Percentiles rank a stretch among this genome's conserved stretches.
Evolutionary conservation across 2,797 vertebrate species (phyloP).

Genomic region (Poliocrania exsul): DNA sequence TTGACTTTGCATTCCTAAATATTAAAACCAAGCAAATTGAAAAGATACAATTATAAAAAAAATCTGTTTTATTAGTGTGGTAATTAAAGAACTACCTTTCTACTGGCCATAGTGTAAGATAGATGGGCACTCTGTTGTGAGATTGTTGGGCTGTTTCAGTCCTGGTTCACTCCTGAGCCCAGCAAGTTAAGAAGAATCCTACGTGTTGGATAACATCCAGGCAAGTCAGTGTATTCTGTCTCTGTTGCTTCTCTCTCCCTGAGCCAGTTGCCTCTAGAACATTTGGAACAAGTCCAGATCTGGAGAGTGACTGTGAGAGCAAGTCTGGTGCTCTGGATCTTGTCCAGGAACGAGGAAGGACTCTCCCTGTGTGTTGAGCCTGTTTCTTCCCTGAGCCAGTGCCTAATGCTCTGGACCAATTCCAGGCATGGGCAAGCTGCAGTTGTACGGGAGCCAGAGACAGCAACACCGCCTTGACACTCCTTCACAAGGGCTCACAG

Average conservation of each 20-base stretch:
- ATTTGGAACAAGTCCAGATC: constrained; percentile 54
- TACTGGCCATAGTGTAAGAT: background rate
- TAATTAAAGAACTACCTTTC: background rate
- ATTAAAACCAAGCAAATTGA: background rate
- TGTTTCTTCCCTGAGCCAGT: constrained; percentile 24
- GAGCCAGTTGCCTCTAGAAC: constrained; percentile 60
- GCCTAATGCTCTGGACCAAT: constrained; percentile 45
- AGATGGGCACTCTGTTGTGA: background rate
- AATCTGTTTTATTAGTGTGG: background rate
- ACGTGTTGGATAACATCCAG: background rate
- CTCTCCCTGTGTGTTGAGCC: constrained; percentile 7
- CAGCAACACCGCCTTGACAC: constrained; percentile 20
- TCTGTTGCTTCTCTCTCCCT: constrained; percentile 37
- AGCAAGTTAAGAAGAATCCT: constrained; percentile 2
- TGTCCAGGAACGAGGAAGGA: constrained; percentile 10
- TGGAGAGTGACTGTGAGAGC: constrained; percentile 34
- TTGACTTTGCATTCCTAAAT: background rate
- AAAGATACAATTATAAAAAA: background rate
- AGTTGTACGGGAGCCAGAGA: constrained; percentile 49
- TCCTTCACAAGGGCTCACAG: background rate
- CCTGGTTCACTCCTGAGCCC: background rate
- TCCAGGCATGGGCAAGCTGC: constrained; percentile 54
- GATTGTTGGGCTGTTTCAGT: background rate
- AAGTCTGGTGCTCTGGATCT: constrained; percentile 56
- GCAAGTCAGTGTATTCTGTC: constrained; percentile 40